These are phyloP conservation scores for Heliocidaris erythrogramma DNA, from an alignment of 35 echinoderm and acorn worm species.

Conservation along the genomic window DNA sequence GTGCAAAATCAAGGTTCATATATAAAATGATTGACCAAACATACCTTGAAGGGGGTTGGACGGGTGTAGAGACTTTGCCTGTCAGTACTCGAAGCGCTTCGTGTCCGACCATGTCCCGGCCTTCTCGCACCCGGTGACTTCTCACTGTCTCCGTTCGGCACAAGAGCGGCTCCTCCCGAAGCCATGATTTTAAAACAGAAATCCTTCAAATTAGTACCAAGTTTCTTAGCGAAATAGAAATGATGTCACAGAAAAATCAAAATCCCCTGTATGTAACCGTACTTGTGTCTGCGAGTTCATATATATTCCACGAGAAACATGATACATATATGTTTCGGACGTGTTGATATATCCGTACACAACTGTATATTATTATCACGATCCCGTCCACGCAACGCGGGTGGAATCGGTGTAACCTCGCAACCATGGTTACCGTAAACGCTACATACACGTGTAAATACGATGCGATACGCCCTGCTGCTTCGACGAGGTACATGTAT, in stretches of 20 bases:
- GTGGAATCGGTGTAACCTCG: neutral
- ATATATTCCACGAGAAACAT: neutral
- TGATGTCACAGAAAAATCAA: neutral
- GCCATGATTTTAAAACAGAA: neutral
- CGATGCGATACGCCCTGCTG: neutral
- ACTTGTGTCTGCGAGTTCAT: neutral
- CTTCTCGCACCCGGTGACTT: neutral
- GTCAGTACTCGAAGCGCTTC: constrained; percentile 16
- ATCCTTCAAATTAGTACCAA: neutral
- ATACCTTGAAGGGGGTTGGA: constrained; percentile 41
- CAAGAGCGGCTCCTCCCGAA: neutral
- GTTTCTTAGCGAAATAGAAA: neutral
- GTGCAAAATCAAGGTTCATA: neutral
- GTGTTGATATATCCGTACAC: neutral
- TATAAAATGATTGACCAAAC: neutral
- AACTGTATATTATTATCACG: neutral
- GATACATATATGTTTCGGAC: neutral
- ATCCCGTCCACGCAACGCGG: neutral
- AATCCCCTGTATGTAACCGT: neutral
- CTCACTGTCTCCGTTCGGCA: neutral
- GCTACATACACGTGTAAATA: constrained; percentile 10
- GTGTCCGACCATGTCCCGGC: neutral
- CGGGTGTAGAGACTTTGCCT: constrained; percentile 34
- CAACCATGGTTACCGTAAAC: neutral
- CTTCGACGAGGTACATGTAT: neutral